These are phyloP conservation scores for Platanista minor DNA, from an alignment of 2,113 vertebrate species.

Conservation along the genomic window DNA sequence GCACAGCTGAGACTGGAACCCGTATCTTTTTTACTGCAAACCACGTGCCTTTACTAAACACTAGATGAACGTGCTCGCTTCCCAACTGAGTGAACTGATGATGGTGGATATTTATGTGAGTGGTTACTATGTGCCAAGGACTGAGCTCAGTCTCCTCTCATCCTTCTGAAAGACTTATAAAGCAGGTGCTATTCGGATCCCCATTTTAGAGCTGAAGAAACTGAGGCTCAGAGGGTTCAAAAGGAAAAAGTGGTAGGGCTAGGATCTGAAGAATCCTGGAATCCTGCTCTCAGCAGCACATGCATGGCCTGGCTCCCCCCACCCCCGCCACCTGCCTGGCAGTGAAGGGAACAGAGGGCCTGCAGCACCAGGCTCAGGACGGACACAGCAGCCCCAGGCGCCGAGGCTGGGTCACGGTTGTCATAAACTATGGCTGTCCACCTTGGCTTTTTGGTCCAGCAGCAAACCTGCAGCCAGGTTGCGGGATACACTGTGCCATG, in stretches of 20 bases:
- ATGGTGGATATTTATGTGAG: not conserved
- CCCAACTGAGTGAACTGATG: not conserved
- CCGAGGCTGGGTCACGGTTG: not conserved
- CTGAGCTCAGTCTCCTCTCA: not conserved
- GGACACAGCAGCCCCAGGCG: not conserved
- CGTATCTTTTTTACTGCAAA: not conserved
- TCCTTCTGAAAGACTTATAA: not conserved
- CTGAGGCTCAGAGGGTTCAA: not conserved
- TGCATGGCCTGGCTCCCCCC: not conserved
- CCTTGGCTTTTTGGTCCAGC: not conserved
- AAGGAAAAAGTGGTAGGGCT: not conserved
- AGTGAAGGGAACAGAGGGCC: not conserved
- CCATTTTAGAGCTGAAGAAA: not conserved
- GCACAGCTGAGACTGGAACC: not conserved
- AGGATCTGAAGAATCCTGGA: fast-evolving
- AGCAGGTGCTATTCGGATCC: not conserved
- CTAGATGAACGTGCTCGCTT: not conserved
- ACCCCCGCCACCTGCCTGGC: not conserved
- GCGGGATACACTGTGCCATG: fast-evolving
- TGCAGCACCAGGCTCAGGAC: not conserved
- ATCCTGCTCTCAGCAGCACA: fast-evolving
- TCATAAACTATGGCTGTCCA: fast-evolving
- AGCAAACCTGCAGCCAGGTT: not conserved
- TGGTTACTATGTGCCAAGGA: not conserved
- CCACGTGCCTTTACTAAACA: not conserved